A percentile compares a stretch with the other conserved stretches of the same genome.
Conservation (phyloP, 2,888 invertebrate species). For the Caenorhabditis sp. region DNA sequence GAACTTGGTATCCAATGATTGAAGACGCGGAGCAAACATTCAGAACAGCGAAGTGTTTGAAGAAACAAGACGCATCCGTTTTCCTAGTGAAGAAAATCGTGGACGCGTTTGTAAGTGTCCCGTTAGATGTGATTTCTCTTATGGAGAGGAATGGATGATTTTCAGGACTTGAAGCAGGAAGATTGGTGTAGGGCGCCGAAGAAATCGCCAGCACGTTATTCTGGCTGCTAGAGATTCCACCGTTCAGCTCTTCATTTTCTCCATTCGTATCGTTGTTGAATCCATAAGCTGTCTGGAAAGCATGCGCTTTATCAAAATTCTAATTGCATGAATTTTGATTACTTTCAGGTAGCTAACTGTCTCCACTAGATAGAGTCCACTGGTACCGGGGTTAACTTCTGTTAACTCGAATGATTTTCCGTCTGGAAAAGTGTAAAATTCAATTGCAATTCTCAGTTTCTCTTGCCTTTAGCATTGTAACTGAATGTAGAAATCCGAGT, state of each 20-base stretch:
- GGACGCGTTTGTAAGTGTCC: not conserved
- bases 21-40: slow-evolving; percentile 12
- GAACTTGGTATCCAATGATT: slow-evolving; percentile 46
- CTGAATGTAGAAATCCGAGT: not conserved
- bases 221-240: not conserved
- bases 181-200: not conserved
- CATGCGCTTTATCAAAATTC: not conserved
- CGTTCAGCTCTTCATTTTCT: slow-evolving; percentile 10
- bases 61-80: slow-evolving; percentile 5
- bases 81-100: slow-evolving; percentile 29
- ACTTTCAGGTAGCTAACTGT: slow-evolving; percentile 32
- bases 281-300: slow-evolving; percentile 39
- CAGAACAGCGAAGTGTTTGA: slow-evolving; percentile 16
- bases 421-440: not conserved
- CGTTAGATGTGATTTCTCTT: slow-evolving; percentile 16
- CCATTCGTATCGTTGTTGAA: slow-evolving; percentile 28
- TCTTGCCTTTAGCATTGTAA: not conserved
- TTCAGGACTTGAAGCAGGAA: slow-evolving; percentile 10
- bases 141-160: slow-evolving; percentile 29
- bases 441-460: not conserved
- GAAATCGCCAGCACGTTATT: slow-evolving; percentile 20
- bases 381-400: not conserved
- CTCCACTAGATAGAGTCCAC: slow-evolving; percentile 21
- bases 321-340: not conserved
- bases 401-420: not conserved